Base-by-base conservation (phyloP, 2,113 vertebrate species). In the Aramus guarauna region DNA sequence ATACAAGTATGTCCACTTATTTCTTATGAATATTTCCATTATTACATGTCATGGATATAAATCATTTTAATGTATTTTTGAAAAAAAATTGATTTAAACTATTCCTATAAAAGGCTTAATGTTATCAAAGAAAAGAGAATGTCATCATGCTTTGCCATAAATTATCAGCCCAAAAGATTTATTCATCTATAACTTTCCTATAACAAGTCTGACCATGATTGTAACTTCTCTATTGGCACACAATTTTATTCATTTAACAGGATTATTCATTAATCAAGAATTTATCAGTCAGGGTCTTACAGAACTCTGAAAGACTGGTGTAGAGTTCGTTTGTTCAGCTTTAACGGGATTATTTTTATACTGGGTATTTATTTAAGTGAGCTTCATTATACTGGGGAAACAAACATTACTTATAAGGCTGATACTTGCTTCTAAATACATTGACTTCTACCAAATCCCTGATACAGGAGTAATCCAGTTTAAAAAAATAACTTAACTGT, bases 241-340 rank as follows among this genome's bases (percentile, higher is more conserved):
- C 68, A 79, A 86, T 94, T 96, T 98, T 97, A 97, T 82, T 97
- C 60, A 91, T 94, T 97, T 97, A 97, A 98, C 96, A 96, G 88
- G 96, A 98, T 98, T 97, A 97, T 94, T 97, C 94, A 97, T 97
- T 98, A 97, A 97, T 97, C 97, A 96, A 95, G 93, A 90, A 97
- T 97, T 97, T 98, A 98, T 89, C 86, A 95, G 96, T 93, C 83
- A 97, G 45, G 45, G 24, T 94, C 96, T 97, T 93, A 96, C 19
- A 85, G 78, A 96, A 91, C 53, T 92, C 90, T 74, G 26, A 95
- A 72, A 93, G 41, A 96, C 91, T 85, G 63, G 90, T 81, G 43
- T 68, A 94, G 85, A 96, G 73, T 96, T 93, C 72, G 97, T 95
- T 97, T 97, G 85, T 97, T 96, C 85, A 71, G 93, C 96, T 96